These are phyloP conservation scores for Eupleurogrammus muticus DNA, from an alignment of 2,797 vertebrate species.

Conservation along the genomic window DNA sequence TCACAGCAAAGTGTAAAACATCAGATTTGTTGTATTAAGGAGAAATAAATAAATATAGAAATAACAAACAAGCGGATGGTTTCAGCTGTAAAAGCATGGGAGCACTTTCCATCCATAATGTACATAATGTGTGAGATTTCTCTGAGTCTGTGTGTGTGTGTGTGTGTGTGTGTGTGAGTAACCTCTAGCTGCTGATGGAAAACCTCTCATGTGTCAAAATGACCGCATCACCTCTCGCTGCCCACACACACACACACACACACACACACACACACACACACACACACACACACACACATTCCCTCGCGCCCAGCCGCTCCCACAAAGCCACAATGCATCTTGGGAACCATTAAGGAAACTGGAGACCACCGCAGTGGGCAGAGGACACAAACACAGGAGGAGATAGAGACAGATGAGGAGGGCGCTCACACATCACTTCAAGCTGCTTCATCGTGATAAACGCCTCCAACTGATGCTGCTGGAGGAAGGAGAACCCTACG, in stretches of 20 bases:
- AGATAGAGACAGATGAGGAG: conserved; percentile 66
- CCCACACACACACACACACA: conserved; percentile 43
- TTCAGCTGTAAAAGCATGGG: neutral
- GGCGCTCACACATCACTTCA: conserved; percentile 15
- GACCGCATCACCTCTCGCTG: conserved; percentile 76
- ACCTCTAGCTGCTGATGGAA: conserved; percentile 74
- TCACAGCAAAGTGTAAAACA: neutral
- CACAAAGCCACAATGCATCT: conserved; percentile 87
- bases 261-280: conserved; percentile 42
- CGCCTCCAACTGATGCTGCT: no score
- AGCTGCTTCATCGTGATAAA: no score
- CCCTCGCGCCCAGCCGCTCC: conserved; percentile 66
- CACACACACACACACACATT: conserved; percentile 42
- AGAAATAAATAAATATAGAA: conserved; percentile 10
- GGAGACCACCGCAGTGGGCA: conserved; percentile 85
- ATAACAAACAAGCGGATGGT: neutral
- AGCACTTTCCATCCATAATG: conserved; percentile 43
- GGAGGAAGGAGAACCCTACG: no score
- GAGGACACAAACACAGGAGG: conserved; percentile 84
- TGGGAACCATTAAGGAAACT: conserved; percentile 90
- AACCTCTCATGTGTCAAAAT: conserved; percentile 85
- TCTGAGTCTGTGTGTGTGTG: conserved; percentile 30
- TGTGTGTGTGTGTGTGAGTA: conserved; percentile 74
- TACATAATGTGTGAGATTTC: conserved; percentile 51
- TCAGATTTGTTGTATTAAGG: neutral